These are phyloP conservation scores for Peromyscus nudipes DNA, from an alignment of 2,797 vertebrate species.

Conservation along the genomic window DNA sequence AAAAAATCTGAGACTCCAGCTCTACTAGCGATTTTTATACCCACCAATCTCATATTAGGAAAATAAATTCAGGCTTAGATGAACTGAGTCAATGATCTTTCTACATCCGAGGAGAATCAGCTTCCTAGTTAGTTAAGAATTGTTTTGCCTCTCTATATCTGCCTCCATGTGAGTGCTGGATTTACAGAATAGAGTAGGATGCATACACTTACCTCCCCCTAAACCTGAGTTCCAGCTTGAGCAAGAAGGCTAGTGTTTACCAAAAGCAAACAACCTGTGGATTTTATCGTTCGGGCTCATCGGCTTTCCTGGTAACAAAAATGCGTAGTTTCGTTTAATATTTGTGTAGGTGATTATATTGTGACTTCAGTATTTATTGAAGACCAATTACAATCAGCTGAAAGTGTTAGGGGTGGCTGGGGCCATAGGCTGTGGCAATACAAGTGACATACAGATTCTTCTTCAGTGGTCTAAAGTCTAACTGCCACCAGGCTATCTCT, in stretches of 20 bases:
- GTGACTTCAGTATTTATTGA: background rate
- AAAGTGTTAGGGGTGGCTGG: background rate
- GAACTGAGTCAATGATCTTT: background rate
- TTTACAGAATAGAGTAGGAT: background rate
- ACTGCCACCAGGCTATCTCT: background rate
- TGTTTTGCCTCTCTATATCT: background rate
- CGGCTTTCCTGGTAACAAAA: background rate
- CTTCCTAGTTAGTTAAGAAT: conserved; percentile 7
- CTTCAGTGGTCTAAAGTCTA: background rate
- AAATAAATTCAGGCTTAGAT: background rate
- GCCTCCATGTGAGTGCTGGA: background rate
- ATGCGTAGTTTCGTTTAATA: background rate
- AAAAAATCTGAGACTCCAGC: background rate
- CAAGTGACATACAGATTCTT: background rate
- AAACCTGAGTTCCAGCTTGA: background rate
- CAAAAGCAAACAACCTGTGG: background rate
- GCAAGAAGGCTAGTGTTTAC: background rate
- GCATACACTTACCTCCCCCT: background rate
- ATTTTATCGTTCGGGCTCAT: background rate
- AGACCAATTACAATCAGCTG: background rate
- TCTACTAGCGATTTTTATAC: background rate
- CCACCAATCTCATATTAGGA: background rate
- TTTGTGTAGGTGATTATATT: background rate
- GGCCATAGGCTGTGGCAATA: background rate
- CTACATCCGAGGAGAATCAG: background rate